Base-by-base conservation (phyloP, 2,797 vertebrate genomes). In the Channa striata region DNA sequence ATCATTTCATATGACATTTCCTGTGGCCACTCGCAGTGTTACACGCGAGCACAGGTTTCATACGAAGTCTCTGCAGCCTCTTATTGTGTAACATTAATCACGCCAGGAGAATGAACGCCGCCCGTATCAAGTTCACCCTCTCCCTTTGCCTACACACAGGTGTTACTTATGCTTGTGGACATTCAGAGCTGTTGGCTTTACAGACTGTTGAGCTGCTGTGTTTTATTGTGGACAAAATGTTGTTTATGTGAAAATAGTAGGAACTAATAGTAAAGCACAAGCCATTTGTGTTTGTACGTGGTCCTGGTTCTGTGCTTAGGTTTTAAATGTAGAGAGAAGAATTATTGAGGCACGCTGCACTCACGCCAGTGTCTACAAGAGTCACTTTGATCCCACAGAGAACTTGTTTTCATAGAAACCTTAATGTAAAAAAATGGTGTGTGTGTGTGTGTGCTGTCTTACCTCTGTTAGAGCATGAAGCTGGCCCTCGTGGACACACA, bases 401-500 rank as follows among this genome's bases (percentile, higher is more conserved):
- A 25, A 51, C 36, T 53, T 8, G n/a, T 65, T 70, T 58, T 46
- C 57, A 17, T 23, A 20, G 19, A 60, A 19, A 50, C 19, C 37
- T 66, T 54, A 63, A 46, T 51, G 43, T 59, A 30, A 60, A 65
- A 30, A 60, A 65, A 65, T 1, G 0, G 40, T 65, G 72, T 53
- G 20, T 74, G 43, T 67, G 52, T 39, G 72, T 58, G 20, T n/a
- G 46, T 40, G 60, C 72, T 61, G 17, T 90, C 96, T 91, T 96
- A 99, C 98, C 96, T 99, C 98, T 61, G 95, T 99, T 87, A 99
- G 94, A 80, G 98, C 97, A 59, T 99, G 98, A 63, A 99, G 94
- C 80, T 99, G 97, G 87, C 98, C 98, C 93, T 99, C 95, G 80
- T 99, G 97, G 85, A 99, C 96, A 89, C 98, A 99, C 70, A 99